Percentiles rank a stretch among this genome's conserved stretches.
Evolutionary conservation across 2,113 vertebrate genomes (phyloP).

Genomic region (Columba livia): DNA sequence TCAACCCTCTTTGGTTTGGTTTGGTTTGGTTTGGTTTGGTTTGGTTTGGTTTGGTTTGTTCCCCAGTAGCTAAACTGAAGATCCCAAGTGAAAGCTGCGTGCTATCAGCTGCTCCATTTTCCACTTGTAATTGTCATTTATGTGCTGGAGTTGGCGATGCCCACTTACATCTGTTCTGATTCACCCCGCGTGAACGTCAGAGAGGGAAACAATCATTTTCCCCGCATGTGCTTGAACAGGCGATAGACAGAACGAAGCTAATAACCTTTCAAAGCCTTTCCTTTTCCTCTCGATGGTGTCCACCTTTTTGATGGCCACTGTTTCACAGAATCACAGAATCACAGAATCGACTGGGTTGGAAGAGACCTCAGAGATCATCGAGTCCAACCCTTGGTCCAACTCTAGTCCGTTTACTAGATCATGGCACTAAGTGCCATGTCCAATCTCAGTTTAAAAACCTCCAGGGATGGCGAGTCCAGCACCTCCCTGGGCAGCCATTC

Average conservation of each 20-base stretch:
- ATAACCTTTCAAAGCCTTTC: not conserved
- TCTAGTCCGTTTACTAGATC: too few relatives aligned
- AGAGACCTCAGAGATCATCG: too few relatives aligned
- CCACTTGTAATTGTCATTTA: slow-evolving; percentile 35
- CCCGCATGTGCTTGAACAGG: not conserved
- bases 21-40: not conserved
- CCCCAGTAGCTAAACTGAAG: not conserved
- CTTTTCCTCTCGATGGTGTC: not conserved
- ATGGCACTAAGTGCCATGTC: too few relatives aligned
- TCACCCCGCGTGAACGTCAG: not conserved
- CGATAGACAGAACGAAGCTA: not conserved
- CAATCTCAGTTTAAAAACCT: too few relatives aligned
- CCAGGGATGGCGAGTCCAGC: too few relatives aligned
- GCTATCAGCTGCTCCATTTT: slow-evolving; percentile 30
- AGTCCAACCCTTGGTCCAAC: too few relatives aligned
- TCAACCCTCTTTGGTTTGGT: not conserved
- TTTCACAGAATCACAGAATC: too few relatives aligned
- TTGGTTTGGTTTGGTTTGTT: rapidly evolving
- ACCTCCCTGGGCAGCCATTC: too few relatives aligned
- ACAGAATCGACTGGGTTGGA: too few relatives aligned
- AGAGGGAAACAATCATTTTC: not conserved
- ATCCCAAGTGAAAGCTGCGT: not conserved
- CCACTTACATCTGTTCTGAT: slow-evolving; percentile 40
- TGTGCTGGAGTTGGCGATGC: slow-evolving; percentile 23
- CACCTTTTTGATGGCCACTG: not conserved